phyloP scores from a whole-genome alignment of 2,888 invertebrate species.

The Orthonevra nobilis region DNA sequence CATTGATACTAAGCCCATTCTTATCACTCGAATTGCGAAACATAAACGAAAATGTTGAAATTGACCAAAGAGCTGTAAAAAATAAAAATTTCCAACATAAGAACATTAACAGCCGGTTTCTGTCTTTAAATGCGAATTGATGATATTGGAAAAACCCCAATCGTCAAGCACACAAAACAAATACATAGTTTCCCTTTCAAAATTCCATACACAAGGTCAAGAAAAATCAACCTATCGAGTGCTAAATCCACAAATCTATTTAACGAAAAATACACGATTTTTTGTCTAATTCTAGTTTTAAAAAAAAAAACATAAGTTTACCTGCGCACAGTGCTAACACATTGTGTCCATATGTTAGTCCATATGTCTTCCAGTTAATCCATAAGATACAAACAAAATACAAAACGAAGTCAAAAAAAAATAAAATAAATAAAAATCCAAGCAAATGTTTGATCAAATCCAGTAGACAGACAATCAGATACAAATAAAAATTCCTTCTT shows the following conservation, averaged over 20 bases:
- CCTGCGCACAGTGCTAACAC: slow-evolving; percentile 68
- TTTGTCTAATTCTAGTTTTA: not conserved
- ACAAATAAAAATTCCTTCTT: slow-evolving; percentile 26
- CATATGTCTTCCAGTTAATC: slow-evolving; percentile 60
- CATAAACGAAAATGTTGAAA: no score
- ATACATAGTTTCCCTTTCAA: slow-evolving; percentile 21
- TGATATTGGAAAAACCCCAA: no score
- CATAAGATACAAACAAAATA: slow-evolving; percentile 50
- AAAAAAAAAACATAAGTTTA: slow-evolving; percentile 29
- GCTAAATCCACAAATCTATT: not conserved
- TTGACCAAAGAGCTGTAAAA: no score
- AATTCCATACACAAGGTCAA: slow-evolving; percentile 40
- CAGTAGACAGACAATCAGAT: slow-evolving; percentile 43
- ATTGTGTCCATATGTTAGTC: slow-evolving; percentile 68
- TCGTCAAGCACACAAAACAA: not conserved
- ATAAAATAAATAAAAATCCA: slow-evolving; percentile 31
- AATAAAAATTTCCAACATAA: no score
- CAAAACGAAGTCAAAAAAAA: no score
- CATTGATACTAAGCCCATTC: no score
- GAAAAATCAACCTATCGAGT: not conserved
- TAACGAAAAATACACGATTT: slow-evolving; percentile 4
- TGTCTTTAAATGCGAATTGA: no score
- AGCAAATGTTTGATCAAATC: slow-evolving; percentile 63
- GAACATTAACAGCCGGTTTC: no score
- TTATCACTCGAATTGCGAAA: no score